phyloP scores from a whole-genome alignment of 2,797 vertebrate species.

The Etheostoma nigrum region DNA sequence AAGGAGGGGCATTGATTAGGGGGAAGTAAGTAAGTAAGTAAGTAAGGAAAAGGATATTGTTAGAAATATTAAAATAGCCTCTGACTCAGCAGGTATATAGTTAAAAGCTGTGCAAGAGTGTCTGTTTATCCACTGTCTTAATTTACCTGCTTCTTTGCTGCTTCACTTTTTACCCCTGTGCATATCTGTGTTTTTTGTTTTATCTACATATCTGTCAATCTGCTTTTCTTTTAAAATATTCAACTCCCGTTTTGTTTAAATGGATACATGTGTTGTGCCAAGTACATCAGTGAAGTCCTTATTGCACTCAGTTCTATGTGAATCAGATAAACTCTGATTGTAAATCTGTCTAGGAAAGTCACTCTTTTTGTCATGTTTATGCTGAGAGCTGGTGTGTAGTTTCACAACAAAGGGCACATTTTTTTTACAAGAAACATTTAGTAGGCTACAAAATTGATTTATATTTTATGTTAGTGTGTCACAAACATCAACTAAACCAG shows the following conservation, averaged over 20 bases:
- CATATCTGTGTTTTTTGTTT: background rate
- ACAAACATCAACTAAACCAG: background rate
- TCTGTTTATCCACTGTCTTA: background rate
- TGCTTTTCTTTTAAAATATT: background rate
- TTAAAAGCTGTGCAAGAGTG: background rate
- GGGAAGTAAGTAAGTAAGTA: no score
- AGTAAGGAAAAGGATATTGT: background rate
- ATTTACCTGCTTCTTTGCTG: background rate
- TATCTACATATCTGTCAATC: background rate
- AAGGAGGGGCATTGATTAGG: no score
- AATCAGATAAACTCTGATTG: background rate
- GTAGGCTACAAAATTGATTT: background rate
- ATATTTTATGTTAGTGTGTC: background rate
- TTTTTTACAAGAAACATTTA: background rate
- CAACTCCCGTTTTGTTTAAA: background rate
- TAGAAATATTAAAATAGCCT: conserved; percentile 48
- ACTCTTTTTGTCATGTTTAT: background rate
- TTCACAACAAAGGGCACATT: background rate
- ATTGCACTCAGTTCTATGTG: background rate
- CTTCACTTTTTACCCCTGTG: background rate
- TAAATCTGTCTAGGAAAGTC: no score
- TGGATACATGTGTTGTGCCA: background rate
- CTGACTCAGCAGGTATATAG: conserved; percentile 45
- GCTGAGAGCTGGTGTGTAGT: background rate
- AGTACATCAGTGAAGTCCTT: background rate